Base-by-base conservation (phyloP, 2,113 vertebrate genomes). In the Tupaia tana region DNA sequence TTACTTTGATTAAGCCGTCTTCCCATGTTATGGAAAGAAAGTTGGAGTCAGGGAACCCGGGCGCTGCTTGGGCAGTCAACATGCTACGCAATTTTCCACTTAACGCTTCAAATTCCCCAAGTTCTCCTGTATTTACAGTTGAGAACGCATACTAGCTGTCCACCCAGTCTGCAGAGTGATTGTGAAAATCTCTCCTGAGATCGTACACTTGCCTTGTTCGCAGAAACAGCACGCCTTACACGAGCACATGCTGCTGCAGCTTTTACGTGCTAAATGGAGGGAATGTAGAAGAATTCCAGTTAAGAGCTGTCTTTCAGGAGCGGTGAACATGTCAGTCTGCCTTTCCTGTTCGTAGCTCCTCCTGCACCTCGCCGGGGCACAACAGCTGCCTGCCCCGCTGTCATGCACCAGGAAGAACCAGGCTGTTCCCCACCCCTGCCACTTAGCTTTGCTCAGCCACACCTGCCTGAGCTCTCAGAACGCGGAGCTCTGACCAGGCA, bases 71-170 rank as follows among this genome's bases (percentile, higher is more conserved):
- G 89, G 29, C 31, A 95, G 67, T 86, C 22, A 86, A 74, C 14
- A 29, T 52, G 61, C 20, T 83, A 0, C 80, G 16, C 61, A 12
- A 63, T 89, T 96, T 81, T 69, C 81, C 34, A 91, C 11, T 4
- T 66, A 74, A 79, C 20, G 34, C 86, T 83, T 89, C 71, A 91
- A 86, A 89, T 86, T 83, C 56, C 75, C 83, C 8, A 8, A 69
- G 14, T 95, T 64, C 61, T 74, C 91, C 34, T 95, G 95, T 86
- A 86, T 91, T 92, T 93, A 86, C 58, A 85, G 70, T 64, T 81
- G 54, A 88, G 20, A 91, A 63, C 66, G 11, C 4, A 3, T 59
- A 73, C 85, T 70, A 94, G 56, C 73, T 61, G 13, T 25, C 43
- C 82, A 78, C 66, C 56, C 5, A 31, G 64, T n/a, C 74, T 88